phyloP scores from a whole-genome alignment of 1,140 invertebrate genomes.

The Drosophila nigrodunni region DNA sequence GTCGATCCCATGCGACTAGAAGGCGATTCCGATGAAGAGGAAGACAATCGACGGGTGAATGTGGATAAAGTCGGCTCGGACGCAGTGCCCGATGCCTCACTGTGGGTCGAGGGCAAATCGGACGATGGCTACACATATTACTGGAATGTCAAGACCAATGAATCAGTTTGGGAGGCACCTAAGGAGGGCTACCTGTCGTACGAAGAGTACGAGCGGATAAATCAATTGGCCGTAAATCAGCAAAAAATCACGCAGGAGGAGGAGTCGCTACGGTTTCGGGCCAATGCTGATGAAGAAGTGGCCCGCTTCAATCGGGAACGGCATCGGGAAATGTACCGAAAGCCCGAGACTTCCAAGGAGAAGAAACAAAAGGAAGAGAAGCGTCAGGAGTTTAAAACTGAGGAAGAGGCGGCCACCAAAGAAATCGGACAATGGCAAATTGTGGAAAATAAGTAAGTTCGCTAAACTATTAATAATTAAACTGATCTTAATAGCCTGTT shows the following conservation, averaged over 20 bases:
- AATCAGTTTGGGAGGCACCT: conserved; percentile 88
- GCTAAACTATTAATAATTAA: not conserved
- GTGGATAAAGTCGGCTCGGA: conserved; percentile 78
- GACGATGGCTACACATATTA: conserved; percentile 91
- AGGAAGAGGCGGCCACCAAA: conserved; percentile 86
- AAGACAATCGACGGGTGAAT: conserved; percentile 75
- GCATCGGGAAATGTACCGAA: conserved; percentile 59
- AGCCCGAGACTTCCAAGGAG: conserved; percentile 59
- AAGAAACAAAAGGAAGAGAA: conserved; percentile 85
- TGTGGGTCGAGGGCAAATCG: conserved; percentile 89
- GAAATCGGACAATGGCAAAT: conserved; percentile 89
- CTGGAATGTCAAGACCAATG: conserved; percentile 91
- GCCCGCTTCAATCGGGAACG: conserved; percentile 85
- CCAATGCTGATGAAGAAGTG: conserved; percentile 80
- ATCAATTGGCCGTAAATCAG: conserved; percentile 85
- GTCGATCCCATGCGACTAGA: conserved; percentile 78
- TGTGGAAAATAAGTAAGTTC: conserved; percentile 86
- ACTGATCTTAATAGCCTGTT: not conserved
- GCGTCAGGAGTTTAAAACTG: conserved; percentile 82
- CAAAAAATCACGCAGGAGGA: conserved; percentile 84
- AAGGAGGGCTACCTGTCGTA: conserved; percentile 88
- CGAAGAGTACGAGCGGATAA: conserved; percentile 87
- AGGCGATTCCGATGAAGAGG: conserved; percentile 83
- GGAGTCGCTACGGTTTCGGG: conserved; percentile 70
- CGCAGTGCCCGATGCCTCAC: conserved; percentile 79